Evolutionary conservation across 1,140 invertebrate species (phyloP).

Genomic region (Orius insidiosus): DNA sequence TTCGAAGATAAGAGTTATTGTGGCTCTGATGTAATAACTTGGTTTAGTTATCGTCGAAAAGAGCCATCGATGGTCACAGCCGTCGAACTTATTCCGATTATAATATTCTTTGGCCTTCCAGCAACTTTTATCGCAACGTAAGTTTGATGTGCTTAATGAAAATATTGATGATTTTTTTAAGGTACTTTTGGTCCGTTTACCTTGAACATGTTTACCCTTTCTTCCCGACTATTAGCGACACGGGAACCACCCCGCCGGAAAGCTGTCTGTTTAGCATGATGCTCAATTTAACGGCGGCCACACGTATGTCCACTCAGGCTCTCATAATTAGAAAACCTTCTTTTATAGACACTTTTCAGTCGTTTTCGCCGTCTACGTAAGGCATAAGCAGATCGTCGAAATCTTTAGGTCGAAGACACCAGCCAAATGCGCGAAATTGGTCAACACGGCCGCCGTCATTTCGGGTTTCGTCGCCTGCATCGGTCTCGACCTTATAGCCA

Average conservation of each 20-base stretch:
- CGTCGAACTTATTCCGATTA: not conserved
- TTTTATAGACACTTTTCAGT: constrained; percentile 10
- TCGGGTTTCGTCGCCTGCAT: constrained; percentile 8
- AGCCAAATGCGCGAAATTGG: not conserved
- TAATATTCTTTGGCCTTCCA: constrained; percentile 10
- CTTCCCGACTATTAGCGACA: constrained; percentile 44
- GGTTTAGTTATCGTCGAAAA: no score
- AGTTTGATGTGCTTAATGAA: constrained; percentile 4
- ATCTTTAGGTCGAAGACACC: constrained; percentile 3
- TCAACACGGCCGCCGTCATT: constrained; percentile 9
- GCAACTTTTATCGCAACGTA: constrained; percentile 13
- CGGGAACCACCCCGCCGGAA: constrained; percentile 37
- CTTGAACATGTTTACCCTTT: constrained; percentile 23
- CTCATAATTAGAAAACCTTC: not conserved
- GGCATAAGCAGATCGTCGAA: constrained; percentile 14
- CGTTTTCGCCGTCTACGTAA: constrained; percentile 14
- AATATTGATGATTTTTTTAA: constrained; percentile 1
- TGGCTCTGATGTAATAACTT: no score
- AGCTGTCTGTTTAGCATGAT: constrained; percentile 40
- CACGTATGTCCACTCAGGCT: constrained; percentile 12
- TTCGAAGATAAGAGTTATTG: no score
- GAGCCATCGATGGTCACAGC: no score
- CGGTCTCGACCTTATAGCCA: constrained; percentile 12
- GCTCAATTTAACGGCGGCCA: constrained; percentile 28
- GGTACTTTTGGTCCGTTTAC: constrained; percentile 15